Base-by-base conservation (phyloP, 1,140 invertebrate genomes). In the Hypsibius dujardini region DNA sequence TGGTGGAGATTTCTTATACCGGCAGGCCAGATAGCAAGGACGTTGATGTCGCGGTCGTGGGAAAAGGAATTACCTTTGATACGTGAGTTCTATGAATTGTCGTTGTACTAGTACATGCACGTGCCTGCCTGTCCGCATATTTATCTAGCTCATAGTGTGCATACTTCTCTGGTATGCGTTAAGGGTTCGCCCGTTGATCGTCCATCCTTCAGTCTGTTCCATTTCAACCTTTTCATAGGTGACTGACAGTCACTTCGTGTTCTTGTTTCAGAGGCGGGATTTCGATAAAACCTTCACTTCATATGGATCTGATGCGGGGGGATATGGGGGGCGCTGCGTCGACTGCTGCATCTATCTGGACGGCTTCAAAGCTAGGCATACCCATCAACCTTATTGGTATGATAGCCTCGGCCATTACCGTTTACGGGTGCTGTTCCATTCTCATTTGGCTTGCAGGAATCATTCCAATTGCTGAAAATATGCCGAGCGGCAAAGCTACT, bases 311-410 rank as follows among this genome's bases (percentile, higher is more conserved):
- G 74, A 95, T 94, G 89, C 83, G 89, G 75, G 89, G 85, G 0
- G 90, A 94, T 77, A 95, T 95, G 92, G 86, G 86, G 2, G 92
- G 92, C 0, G 90, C 88, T 15, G 90, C 91, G 1, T 86, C 85
- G 76, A 87, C 90, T 2, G 79, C 87, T 2, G 86, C 85, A 0
- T 80, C 88, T 0, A 83, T 91, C 42, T 83, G 84, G 73, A 86
- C 88, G 0, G 83, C 86, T 2, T 85, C 88, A 1, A 79, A 82
- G 40, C 78, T 92, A 0, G 84, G 86, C 71, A 73, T 91, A 1
- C 86, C 87, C 50, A 78, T 90, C 2, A 89, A 92, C 77, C 79
- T 94, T 1, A 82, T 82, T 75, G 81, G 80, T 80, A 72, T 67
- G 60, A n/a, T n/a, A n/a, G n/a, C n/a, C n/a, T n/a, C n/a, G n/a